These are phyloP conservation scores for Alcedo atthis DNA, from an alignment of 2,797 vertebrate genomes.

Conservation along the genomic window DNA sequence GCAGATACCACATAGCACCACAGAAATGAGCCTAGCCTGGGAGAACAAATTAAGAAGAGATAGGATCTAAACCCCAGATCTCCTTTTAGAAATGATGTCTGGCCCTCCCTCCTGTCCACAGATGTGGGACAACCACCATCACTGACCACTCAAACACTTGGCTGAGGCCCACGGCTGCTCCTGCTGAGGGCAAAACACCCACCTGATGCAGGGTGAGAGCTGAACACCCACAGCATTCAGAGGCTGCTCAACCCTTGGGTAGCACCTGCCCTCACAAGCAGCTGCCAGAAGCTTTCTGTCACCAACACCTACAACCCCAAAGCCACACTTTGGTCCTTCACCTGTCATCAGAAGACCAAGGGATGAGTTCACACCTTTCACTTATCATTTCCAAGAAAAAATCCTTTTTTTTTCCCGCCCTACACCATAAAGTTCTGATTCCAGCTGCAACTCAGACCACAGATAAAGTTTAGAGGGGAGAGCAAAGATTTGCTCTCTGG, in stretches of 20 bases:
- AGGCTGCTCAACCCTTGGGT: not conserved
- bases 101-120: not conserved
- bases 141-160: not conserved
- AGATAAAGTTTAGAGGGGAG: not conserved
- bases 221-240: not conserved
- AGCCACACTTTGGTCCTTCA: not conserved
- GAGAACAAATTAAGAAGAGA: slow-evolving; percentile 59
- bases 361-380: not conserved
- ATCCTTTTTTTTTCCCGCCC: not conserved
- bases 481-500: not conserved
- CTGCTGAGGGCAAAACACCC: not conserved
- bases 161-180: not conserved
- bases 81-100: not conserved
- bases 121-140: not conserved
- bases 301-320: not conserved
- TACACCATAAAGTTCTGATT: not conserved
- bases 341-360: not conserved
- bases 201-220: not conserved
- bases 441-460: not conserved
- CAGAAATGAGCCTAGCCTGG: slow-evolving; percentile 34
- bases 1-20: slow-evolving; percentile 43
- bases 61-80: not conserved
- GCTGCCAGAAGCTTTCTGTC: not conserved
- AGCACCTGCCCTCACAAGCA: not conserved
- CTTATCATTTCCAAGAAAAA: not conserved